Base-by-base conservation (phyloP, 2,113 vertebrate genomes). In the Gallinago undulata region DNA sequence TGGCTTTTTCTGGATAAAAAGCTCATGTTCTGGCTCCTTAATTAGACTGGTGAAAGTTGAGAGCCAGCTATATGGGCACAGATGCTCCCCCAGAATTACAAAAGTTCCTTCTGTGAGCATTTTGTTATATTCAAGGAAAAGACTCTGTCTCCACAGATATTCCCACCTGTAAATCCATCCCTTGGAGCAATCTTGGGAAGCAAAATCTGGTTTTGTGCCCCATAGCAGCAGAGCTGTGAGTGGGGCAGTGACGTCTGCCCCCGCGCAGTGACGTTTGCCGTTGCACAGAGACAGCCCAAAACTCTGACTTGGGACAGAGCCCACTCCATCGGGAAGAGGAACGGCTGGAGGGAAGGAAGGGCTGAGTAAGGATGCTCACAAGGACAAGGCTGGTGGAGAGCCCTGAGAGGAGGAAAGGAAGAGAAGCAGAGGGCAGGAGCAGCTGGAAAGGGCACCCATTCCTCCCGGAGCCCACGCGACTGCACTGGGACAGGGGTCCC, bases 371-470 rank as follows among this genome's bases (percentile, higher is more conserved):
- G 8, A n/a, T 3, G 13, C 27, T 86, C 43, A 39, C 33, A 64
- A 79, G 45, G 39, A 79, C 9, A 19, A 66, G 7, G 53, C 31
- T n/a, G 31, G 37, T 51, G 11, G 45, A 37, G 11, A 30, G 27
- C 48, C 48, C 23, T 23, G 48, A 48, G 48, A 48, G 22, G 5
- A 27, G 53, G n/a, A 51, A 74, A 79, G 35, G 15, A 37, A 63
- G 75, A 77, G 30, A 39, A 77, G 39, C 18, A 74, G 64, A 80
- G 12, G 28, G 45, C 87, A 77, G 19, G 24, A 77, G 51, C 1
- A 4, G 50, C 70, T 63, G 3, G 0, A 39, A 47, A n/a, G 39
- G 18, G 18, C 2, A 0, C 47, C 27, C 9, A 3, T 33, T 86
- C 45, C 9, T 28, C 27, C 66, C 3, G 2, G 13, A 50, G 43